phyloP scores from a whole-genome alignment of 2,888 invertebrate genomes.

The Escarpia spicata region DNA sequence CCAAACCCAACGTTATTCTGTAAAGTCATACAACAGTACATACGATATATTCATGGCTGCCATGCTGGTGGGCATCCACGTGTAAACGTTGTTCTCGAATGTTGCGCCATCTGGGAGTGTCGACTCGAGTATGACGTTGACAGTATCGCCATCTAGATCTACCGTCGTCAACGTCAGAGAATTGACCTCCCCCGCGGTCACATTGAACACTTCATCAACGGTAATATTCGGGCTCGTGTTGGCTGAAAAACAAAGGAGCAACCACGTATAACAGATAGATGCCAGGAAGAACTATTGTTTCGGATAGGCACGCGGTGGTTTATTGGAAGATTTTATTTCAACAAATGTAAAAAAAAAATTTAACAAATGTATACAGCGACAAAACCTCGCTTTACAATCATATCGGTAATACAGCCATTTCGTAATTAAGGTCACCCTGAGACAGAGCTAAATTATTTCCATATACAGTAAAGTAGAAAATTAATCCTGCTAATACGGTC shows the following conservation, averaged over 20 bases:
- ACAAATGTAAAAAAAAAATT: background rate
- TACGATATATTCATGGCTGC: background rate
- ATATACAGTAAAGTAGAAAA: too few relatives aligned
- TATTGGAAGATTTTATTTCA: background rate
- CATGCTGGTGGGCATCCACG: background rate
- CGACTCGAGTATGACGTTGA: background rate
- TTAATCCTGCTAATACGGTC: too few relatives aligned
- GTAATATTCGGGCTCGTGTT: background rate
- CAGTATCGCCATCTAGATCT: background rate
- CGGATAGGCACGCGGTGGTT: background rate
- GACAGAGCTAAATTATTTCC: too few relatives aligned
- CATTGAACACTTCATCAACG: background rate
- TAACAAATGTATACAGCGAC: background rate
- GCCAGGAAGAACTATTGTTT: background rate
- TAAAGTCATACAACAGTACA: background rate
- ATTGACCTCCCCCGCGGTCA: background rate
- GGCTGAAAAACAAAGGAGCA: background rate
- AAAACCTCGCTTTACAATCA: too few relatives aligned
- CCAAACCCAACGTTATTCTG: background rate
- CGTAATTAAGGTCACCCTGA: too few relatives aligned
- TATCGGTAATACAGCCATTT: too few relatives aligned
- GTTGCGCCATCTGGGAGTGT: background rate
- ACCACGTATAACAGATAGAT: background rate
- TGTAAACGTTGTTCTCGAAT: conserved; percentile 5
- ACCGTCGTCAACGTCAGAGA: background rate